Conservation (phyloP, 2,113 vertebrate species). For the Struthidea cinerea region DNA sequence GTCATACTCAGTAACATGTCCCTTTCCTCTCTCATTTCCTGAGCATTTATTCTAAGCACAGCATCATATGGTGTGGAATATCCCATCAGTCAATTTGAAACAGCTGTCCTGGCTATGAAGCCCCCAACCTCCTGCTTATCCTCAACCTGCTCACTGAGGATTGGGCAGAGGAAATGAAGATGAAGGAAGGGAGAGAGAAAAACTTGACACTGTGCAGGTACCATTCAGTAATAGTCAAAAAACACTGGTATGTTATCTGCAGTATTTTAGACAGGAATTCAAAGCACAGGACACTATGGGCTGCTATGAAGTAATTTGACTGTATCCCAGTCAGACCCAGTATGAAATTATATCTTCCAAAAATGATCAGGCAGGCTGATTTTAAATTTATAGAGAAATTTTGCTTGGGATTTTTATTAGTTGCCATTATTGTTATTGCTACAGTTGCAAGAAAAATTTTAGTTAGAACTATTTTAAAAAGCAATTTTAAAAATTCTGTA, state of each 20-base stretch:
- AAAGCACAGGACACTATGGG: neutral
- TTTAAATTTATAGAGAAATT: neutral
- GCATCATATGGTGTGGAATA: neutral
- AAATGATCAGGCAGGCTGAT: neutral
- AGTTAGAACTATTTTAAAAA: neutral
- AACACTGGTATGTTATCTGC: neutral
- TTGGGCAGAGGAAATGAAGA: neutral
- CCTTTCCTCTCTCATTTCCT: neutral
- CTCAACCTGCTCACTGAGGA: neutral
- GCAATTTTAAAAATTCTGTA: neutral
- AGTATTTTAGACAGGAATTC: neutral
- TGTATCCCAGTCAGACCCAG: neutral
- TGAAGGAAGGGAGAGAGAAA: neutral
- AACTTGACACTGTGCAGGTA: neutral
- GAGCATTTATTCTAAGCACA: neutral
- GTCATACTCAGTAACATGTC: neutral
- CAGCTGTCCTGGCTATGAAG: neutral
- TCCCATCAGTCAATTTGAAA: neutral
- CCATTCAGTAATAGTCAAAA: neutral
- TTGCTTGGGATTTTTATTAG: neutral
- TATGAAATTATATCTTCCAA: neutral
- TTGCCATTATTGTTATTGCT: neutral
- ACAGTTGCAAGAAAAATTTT: neutral
- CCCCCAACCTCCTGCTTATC: neutral
- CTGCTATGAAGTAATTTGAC: neutral